phyloP scores from a whole-genome alignment of 2,113 vertebrate species.

The Phylloscopus whistleri region DNA sequence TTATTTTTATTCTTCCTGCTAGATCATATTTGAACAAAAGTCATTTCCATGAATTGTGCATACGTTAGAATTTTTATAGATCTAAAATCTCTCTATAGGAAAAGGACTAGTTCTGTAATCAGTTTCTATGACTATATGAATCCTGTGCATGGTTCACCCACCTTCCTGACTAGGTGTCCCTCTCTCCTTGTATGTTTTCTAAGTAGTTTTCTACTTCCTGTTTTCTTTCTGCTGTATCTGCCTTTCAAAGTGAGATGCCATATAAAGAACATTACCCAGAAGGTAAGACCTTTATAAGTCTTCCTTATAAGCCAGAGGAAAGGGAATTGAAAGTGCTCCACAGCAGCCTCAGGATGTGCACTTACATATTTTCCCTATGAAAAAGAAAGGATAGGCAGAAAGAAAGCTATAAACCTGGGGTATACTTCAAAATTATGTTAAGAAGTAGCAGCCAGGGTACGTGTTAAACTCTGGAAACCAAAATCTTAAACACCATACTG shows the following conservation, averaged over 20 bases:
- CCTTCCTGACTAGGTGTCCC: background rate
- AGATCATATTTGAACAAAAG: background rate
- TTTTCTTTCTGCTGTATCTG: background rate
- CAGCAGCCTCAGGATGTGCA: background rate
- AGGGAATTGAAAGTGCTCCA: background rate
- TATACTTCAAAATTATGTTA: background rate
- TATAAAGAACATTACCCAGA: background rate
- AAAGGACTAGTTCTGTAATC: background rate
- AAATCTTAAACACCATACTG: background rate
- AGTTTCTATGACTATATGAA: background rate
- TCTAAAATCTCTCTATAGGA: background rate
- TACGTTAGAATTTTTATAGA: background rate
- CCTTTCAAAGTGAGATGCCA: background rate
- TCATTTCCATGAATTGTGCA: background rate
- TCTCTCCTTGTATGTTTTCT: background rate
- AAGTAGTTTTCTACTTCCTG: background rate
- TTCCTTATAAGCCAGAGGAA: background rate
- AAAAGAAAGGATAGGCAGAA: background rate
- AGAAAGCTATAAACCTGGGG: background rate
- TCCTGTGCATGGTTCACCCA: background rate
- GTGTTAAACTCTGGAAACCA: background rate
- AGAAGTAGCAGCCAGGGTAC: background rate
- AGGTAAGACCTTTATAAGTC: background rate
- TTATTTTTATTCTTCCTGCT: background rate
- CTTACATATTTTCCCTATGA: background rate